Base-by-base conservation (phyloP, 2,888 invertebrate species). In the Campopleginae sp. region DNA sequence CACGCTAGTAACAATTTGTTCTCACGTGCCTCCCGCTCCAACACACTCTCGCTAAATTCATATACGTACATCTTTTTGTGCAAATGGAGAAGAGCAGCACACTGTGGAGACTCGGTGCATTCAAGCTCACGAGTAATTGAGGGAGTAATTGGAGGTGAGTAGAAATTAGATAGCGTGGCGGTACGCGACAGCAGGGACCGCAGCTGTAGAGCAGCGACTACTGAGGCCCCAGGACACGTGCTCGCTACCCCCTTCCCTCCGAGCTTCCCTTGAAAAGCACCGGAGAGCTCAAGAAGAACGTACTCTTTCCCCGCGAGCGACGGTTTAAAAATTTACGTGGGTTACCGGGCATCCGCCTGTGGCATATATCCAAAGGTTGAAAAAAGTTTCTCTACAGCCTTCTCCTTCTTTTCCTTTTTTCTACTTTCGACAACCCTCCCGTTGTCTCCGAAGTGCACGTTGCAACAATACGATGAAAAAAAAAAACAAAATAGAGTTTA, bases 81-180 rank as follows among this genome's bases (percentile, higher is more conserved):
- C 1, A 14, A 61, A 38, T 19, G 12, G 31, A 54, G 68, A n/a
- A 19, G 44, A 68, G 68, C 66, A 78, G 65, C 14, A 27, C 66
- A 17, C 31, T 23, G 42, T 23, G 33, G 27, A 44, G 51, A 12
- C 46, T 65, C 44, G 74, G 61, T 68, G 74, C 83, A 63, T 75
- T 79, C 79, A 44, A 74, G 79, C 51, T 48, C 58, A 75, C 78
- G 84, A 75, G 82, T 80, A 86, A 84, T 86, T 80, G 70, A 65
- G 51, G 72, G 44, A 86, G 86, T 86, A 84, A 86, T 86, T 86
- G 84, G 77, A 77, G 80, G 65, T 74, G 70, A 72, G 84, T 78
- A 74, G 80, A 80, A 84, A 86, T 84, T 80, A 83, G 80, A 86
- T 78, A 76, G 71, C 72, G 63, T 14, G 23, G n/a, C 65, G 19